phyloP scores from a whole-genome alignment of 2,113 vertebrate species.

The Periophthalmus modestus region DNA sequence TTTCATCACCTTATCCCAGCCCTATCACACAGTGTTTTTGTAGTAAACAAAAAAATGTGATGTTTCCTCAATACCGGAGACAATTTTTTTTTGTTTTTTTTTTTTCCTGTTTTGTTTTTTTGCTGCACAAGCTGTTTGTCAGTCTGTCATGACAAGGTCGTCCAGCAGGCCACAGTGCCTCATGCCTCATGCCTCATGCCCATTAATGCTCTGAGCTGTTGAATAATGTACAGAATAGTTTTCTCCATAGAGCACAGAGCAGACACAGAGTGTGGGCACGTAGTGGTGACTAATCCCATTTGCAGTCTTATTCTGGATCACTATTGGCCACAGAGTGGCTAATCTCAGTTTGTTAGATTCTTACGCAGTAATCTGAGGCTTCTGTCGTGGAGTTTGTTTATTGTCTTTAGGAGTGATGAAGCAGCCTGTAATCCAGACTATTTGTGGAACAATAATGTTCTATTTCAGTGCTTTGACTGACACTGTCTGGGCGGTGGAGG shows the following conservation, averaged over 20 bases:
- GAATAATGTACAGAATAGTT: conserved; percentile 38
- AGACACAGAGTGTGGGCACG: conserved; percentile 60
- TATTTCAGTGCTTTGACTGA: conserved; percentile 13
- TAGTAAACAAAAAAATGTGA: not conserved
- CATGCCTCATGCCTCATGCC: conserved; percentile 32
- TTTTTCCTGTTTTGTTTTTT: too few species aligned
- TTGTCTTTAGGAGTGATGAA: conserved; percentile 34
- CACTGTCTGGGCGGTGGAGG: conserved; percentile 14
- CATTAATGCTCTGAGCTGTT: conserved; percentile 45
- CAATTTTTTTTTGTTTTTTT: not conserved
- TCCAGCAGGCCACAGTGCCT: conserved; percentile 35
- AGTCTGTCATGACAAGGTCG: conserved; percentile 18
- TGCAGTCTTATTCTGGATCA: conserved; percentile 73
- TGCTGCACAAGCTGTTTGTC: not conserved
- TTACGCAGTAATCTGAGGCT: conserved; percentile 52
- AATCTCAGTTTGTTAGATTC: conserved; percentile 68
- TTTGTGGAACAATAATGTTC: conserved; percentile 1
- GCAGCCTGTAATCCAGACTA: conserved; percentile 14
- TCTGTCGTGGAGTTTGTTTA: conserved; percentile 45
- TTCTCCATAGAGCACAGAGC: conserved; percentile 31
- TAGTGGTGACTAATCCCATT: conserved; percentile 81
- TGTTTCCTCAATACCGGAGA: not conserved
- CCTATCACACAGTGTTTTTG: not conserved
- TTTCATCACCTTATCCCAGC: not conserved
- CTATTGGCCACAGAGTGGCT: conserved; percentile 59